Evolutionary conservation across 1,140 invertebrate species (phyloP).

Genomic region (Trichoplusia ni): DNA sequence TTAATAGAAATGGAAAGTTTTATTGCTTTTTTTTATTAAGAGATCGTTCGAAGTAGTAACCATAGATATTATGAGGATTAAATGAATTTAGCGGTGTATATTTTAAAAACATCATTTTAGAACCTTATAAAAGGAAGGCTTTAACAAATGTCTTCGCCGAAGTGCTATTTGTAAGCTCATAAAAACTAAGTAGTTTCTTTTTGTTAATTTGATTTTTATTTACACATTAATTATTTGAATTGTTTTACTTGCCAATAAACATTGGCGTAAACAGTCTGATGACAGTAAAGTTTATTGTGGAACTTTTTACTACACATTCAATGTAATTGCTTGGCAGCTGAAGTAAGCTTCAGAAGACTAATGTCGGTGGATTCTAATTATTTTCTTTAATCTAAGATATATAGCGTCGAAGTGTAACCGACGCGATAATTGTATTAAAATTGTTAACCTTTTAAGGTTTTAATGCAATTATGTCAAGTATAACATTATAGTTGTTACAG

Average conservation of each 20-base stretch:
- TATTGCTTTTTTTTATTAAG: too few relatives aligned
- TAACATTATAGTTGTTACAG: not conserved
- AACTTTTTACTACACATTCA: slow-evolving; percentile 4
- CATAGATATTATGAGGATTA: too few relatives aligned
- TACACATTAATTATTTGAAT: not conserved
- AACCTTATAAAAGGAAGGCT: too few relatives aligned
- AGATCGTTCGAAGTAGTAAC: too few relatives aligned
- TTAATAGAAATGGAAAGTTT: too few relatives aligned
- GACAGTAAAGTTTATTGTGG: slow-evolving; percentile 8
- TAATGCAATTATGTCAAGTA: not conserved
- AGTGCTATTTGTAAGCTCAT: too few relatives aligned
- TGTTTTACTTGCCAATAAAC: not conserved
- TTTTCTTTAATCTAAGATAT: slow-evolving; percentile 20
- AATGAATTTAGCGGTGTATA: too few relatives aligned
- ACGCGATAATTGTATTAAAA: slow-evolving; percentile 13
- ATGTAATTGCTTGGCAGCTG: slow-evolving; percentile 7
- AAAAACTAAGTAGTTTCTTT: too few relatives aligned
- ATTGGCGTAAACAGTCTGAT: not conserved
- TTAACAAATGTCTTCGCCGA: too few relatives aligned
- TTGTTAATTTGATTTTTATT: slow-evolving; percentile 12
- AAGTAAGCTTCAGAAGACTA: not conserved
- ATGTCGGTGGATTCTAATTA: slow-evolving; percentile 10
- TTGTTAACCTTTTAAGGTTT: slow-evolving; percentile 2
- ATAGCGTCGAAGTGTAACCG: slow-evolving; percentile 2
- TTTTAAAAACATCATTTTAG: too few relatives aligned